A percentile compares a stretch with the other conserved stretches of the same genome.
These are phyloP conservation scores for Chamaea fasciata DNA, from an alignment of 2,113 vertebrate genomes.

Conservation along the genomic window DNA sequence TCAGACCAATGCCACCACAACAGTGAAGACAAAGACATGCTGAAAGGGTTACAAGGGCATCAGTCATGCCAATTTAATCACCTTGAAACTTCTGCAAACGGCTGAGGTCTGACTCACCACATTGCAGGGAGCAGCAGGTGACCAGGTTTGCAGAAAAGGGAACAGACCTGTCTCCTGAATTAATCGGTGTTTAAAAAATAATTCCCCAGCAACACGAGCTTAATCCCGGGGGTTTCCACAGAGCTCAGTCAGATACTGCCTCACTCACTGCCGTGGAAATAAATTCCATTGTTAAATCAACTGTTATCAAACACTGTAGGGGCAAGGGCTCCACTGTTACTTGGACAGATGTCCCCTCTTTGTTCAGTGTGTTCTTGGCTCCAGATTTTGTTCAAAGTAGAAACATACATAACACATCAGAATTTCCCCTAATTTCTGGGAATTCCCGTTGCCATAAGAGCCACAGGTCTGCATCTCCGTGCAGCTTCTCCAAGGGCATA, in stretches of 20 bases:
- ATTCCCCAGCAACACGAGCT: background rate
- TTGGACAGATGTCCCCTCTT: background rate
- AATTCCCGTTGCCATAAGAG: background rate
- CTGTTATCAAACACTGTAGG: background rate
- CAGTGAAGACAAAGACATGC: background rate
- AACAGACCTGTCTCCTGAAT: background rate
- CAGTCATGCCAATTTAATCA: background rate
- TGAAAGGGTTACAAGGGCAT: background rate
- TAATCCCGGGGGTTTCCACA: background rate
- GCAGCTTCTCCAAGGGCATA: background rate
- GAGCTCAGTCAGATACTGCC: background rate
- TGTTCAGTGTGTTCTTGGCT: background rate
- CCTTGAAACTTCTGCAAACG: background rate
- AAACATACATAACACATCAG: background rate
- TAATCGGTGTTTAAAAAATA: background rate
- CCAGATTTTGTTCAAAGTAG: background rate
- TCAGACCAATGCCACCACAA: background rate
- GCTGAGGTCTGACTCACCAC: background rate
- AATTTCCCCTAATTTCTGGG: background rate
- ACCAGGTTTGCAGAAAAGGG: background rate
- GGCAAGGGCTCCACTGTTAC: background rate
- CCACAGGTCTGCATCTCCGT: background rate
- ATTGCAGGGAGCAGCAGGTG: background rate
- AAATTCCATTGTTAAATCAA: background rate
- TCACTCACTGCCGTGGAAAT: background rate